phyloP scores from a whole-genome alignment of 2,888 invertebrate species.

The Cotesia congregata region DNA sequence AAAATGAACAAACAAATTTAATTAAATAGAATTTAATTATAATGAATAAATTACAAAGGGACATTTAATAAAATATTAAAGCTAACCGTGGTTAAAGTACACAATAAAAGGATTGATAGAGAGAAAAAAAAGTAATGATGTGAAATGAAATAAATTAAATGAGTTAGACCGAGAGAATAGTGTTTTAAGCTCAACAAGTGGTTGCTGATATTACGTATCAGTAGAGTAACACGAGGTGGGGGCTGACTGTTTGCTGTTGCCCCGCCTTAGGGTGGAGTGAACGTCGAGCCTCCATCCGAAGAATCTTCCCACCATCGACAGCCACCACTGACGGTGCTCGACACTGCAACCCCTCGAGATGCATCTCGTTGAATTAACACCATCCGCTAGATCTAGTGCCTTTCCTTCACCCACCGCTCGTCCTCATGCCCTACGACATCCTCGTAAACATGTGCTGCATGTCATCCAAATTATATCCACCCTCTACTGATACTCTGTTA shows the following conservation, averaged over 20 bases:
- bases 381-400: conserved; percentile 39
- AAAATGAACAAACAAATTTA: conserved; percentile 39
- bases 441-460: conserved; percentile 1
- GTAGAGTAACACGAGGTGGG: conserved; percentile 55
- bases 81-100: background rate
- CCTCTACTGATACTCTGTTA: background rate
- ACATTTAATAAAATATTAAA: background rate
- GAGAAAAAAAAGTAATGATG: conserved; percentile 25
- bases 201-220: conserved; percentile 67
- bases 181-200: conserved; percentile 63
- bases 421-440: background rate
- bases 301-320: conserved; percentile 41
- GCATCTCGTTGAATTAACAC: conserved; percentile 49
- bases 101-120: conserved; percentile 13
- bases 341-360: conserved; percentile 47
- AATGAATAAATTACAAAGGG: background rate
- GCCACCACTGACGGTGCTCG: conserved; percentile 35
- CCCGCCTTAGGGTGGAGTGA: conserved; percentile 68
- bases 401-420: conserved; percentile 19
- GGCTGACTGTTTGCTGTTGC: conserved; percentile 62
- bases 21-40: background rate
- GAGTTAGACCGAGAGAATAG: conserved; percentile 54
- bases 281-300: conserved; percentile 52
- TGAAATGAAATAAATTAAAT: conserved; percentile 52
- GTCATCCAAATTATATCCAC: background rate